phyloP scores from a whole-genome alignment of 2,888 invertebrate species.

The Seira sanloemensis region DNA sequence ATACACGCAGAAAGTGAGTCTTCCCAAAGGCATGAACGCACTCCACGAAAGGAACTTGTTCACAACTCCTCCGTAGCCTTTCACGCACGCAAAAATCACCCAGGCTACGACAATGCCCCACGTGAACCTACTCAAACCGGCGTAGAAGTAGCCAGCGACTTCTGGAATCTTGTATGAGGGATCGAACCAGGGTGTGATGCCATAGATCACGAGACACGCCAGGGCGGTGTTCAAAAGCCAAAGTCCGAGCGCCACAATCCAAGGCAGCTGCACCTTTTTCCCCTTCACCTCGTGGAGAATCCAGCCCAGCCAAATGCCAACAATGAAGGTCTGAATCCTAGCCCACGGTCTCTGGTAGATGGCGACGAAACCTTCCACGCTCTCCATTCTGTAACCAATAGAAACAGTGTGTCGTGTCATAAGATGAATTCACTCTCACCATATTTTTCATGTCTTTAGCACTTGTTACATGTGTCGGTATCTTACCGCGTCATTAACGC shows the following conservation, averaged over 20 bases:
- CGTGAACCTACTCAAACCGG: slow-evolving; percentile 60
- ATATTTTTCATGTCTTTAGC: too few species aligned
- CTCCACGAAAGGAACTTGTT: slow-evolving; percentile 71
- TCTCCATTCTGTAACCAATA: background rate
- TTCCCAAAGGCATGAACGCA: slow-evolving; percentile 70
- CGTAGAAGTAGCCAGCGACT: slow-evolving; percentile 57
- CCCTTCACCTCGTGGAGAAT: slow-evolving; percentile 67
- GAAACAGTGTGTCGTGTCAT: too few species aligned
- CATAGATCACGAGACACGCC: too few species aligned
- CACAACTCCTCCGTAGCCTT: slow-evolving; percentile 72
- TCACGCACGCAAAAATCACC: slow-evolving; percentile 74
- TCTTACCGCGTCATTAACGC: too few species aligned
- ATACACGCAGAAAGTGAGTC: slow-evolving; percentile 68
- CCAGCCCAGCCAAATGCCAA: slow-evolving; percentile 73
- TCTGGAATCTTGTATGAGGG: slow-evolving; percentile 50
- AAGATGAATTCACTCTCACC: too few species aligned
- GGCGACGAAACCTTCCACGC: slow-evolving; percentile 27
- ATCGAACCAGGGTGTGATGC: slow-evolving; percentile 70
- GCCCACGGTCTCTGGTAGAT: slow-evolving; percentile 72
- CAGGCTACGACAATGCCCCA: slow-evolving; percentile 72
- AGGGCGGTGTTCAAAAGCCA: slow-evolving; percentile 62
- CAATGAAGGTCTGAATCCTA: slow-evolving; percentile 72
- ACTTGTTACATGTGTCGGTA: too few species aligned
- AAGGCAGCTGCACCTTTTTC: slow-evolving; percentile 43
- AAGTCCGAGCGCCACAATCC: slow-evolving; percentile 22